Evolutionary conservation across 2,797 vertebrate species (phyloP).

Genomic region (Todus mexicanus): DNA sequence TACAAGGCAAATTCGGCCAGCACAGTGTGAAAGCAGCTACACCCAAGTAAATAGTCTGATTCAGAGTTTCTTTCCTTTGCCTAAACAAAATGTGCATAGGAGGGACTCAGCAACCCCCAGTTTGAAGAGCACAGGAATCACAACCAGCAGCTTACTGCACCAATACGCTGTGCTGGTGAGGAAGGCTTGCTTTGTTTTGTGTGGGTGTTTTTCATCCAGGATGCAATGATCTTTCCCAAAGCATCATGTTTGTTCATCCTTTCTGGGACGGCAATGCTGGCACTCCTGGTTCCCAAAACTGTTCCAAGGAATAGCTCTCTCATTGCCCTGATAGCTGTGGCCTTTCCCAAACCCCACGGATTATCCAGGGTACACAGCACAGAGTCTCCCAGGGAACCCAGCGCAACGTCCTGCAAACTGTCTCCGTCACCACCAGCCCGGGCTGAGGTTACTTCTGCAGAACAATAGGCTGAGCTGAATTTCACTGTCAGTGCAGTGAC

Average conservation of each 20-base stretch:
- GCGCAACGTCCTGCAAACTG: background rate
- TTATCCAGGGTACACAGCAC: background rate
- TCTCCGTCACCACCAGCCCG: background rate
- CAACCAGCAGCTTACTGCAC: background rate
- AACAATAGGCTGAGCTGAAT: constrained; percentile 31
- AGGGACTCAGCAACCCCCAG: background rate
- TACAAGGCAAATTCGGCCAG: background rate
- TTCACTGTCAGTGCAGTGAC: constrained; percentile 34
- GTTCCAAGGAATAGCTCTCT: background rate
- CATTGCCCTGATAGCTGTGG: background rate
- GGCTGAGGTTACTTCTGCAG: constrained; percentile 2
- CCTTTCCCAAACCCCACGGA: background rate
- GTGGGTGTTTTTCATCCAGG: background rate
- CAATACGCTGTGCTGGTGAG: background rate
- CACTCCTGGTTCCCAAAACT: background rate
- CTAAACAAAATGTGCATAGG: background rate
- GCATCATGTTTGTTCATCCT: background rate
- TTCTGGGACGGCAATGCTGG: background rate
- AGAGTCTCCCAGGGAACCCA: constrained; percentile 3
- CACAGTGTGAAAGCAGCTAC: background rate
- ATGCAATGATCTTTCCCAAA: background rate
- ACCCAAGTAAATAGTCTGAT: background rate
- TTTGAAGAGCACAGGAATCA: background rate
- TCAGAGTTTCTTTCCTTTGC: background rate
- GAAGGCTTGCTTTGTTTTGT: background rate